Evolutionary conservation across 2,797 vertebrate genomes (phyloP).

Genomic region (Gymnopithys bicolor): DNA sequence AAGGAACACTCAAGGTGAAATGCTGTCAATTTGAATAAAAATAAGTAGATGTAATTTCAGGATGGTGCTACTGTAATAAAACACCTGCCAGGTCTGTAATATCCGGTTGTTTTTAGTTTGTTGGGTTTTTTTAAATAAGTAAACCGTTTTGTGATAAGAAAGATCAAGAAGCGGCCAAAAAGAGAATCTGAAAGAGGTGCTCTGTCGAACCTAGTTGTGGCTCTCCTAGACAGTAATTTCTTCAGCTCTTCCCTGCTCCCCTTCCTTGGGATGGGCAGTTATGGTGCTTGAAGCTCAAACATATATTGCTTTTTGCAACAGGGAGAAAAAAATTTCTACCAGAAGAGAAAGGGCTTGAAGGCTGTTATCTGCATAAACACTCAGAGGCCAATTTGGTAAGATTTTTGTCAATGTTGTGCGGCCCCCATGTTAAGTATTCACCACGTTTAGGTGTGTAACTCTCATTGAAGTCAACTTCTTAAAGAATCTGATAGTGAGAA

Average conservation of each 20-base stretch:
- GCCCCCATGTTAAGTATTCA: neutral
- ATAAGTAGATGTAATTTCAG: conserved; percentile 33
- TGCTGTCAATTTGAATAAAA: conserved; percentile 62
- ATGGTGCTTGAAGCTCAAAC: neutral
- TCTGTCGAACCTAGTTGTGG: neutral
- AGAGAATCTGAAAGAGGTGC: neutral
- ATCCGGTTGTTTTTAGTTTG: neutral
- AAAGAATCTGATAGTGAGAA: neutral
- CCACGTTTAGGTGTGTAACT: neutral
- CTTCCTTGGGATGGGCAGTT: neutral
- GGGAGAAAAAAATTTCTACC: neutral
- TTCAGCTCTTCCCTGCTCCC: neutral
- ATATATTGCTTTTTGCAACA: neutral
- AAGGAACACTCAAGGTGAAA: conserved; percentile 40
- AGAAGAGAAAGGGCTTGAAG: neutral
- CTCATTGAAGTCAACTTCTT: neutral
- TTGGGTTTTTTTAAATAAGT: neutral
- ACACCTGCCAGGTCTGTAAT: neutral
- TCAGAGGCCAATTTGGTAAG: neutral
- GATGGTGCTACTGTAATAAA: conserved; percentile 18
- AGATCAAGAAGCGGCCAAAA: neutral
- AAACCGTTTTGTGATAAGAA: neutral
- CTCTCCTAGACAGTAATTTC: neutral
- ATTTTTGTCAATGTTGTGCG: neutral
- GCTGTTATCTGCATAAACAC: neutral